Conservation (phyloP, 2,797 vertebrate species). For the Columba guinea region DNA sequence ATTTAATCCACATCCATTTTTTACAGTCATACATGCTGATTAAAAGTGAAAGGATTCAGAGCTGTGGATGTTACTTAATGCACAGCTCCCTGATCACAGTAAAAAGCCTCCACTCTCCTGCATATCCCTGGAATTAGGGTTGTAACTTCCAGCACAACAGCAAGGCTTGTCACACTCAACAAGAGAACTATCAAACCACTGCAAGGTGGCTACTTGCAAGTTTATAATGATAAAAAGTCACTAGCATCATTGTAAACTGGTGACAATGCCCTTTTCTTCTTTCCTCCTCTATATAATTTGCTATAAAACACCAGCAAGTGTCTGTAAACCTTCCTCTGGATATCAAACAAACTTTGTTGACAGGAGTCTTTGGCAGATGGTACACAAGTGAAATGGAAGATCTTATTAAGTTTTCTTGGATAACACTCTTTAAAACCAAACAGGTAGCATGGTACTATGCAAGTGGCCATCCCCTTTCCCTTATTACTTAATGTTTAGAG, state of each 20-base stretch:
- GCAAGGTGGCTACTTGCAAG: not conserved
- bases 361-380: conserved; percentile 7
- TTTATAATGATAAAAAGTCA: not conserved
- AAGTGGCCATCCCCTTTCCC: not conserved
- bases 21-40: not conserved
- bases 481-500: not conserved
- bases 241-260: not conserved
- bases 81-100: rapidly evolving
- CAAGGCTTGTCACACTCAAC: not conserved
- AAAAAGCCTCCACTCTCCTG: not conserved
- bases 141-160: not conserved
- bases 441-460: not conserved
- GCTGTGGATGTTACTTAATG: not conserved
- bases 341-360: conserved; percentile 12
- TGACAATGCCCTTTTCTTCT: not conserved
- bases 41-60: not conserved
- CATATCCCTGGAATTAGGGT: not conserved
- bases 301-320: not conserved
- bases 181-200: not conserved
- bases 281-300: not conserved
- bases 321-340: not conserved
- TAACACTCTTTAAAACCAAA: not conserved
- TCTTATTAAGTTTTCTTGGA: not conserved
- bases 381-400: not conserved
- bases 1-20: not conserved